These are phyloP conservation scores for Leuciscus idus DNA, from an alignment of 2,113 vertebrate species.

Conservation along the genomic window DNA sequence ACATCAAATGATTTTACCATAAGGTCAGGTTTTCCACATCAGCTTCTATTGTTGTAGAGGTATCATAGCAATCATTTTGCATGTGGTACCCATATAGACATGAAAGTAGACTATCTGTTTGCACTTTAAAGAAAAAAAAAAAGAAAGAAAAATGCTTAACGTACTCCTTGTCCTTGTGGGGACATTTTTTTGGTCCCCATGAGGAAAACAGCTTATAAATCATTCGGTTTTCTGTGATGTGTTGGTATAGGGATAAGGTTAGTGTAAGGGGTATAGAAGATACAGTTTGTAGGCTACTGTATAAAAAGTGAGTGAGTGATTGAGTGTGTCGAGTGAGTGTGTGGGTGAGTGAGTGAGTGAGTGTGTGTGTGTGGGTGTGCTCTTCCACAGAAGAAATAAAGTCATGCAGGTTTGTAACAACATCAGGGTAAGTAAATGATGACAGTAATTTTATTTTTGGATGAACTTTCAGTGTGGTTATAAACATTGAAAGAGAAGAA, in stretches of 20 bases:
- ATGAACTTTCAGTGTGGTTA: background rate
- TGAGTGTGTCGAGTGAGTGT: too few species aligned
- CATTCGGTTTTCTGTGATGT: too few species aligned
- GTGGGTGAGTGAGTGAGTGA: too few species aligned
- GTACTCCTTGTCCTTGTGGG: too few species aligned
- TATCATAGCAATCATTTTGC: background rate
- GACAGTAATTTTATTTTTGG: background rate
- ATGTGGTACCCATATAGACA: background rate
- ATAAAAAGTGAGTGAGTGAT: too few species aligned
- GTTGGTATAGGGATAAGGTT: too few species aligned
- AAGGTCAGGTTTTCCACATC: conserved; percentile 3
- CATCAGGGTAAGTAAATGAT: background rate
- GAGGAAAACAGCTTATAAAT: too few species aligned
- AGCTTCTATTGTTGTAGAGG: background rate
- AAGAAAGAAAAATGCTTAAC: background rate
- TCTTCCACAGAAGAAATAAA: background rate
- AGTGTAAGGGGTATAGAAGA: background rate
- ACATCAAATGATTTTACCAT: background rate
- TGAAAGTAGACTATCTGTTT: background rate
- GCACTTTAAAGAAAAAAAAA: background rate
- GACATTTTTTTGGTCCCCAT: too few species aligned
- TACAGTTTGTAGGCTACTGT: background rate
- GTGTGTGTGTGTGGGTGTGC: background rate
- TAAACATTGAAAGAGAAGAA: background rate
- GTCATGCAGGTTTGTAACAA: background rate